Conservation (phyloP, 2,888 invertebrate species). For the Carabus problematicus region DNA sequence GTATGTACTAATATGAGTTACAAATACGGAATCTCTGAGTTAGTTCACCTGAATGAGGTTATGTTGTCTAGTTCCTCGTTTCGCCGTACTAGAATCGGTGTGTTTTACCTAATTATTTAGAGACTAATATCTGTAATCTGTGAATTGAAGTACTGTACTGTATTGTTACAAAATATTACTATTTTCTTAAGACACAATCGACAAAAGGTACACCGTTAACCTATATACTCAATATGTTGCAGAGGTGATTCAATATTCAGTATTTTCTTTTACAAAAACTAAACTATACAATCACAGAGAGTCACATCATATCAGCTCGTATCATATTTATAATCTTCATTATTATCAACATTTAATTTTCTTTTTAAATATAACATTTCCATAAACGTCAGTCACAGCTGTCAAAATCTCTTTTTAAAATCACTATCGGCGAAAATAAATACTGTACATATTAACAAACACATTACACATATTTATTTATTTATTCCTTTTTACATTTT, state of each 20-base stretch:
- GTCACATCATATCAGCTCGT: constrained; percentile 41
- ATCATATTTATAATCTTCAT: constrained; percentile 17
- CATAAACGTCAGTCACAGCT: constrained; percentile 25
- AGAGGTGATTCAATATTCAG: constrained; percentile 21
- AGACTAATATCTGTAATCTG: constrained; percentile 37
- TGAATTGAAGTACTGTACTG: constrained; percentile 34
- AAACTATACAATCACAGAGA: constrained; percentile 43
- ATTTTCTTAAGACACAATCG: constrained; percentile 53
- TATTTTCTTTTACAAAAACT: constrained; percentile 40
- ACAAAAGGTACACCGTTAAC: constrained; percentile 54
- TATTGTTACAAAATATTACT: constrained; percentile 38
- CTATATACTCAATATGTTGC: constrained; percentile 36
- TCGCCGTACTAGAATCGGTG: too few relatives aligned
- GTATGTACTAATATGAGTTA: too few relatives aligned
- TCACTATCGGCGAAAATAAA: constrained; percentile 36
- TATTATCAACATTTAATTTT: constrained; percentile 39
- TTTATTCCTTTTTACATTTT: neutral
- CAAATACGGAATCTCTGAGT: too few relatives aligned
- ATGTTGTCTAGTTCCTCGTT: too few relatives aligned
- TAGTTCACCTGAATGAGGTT: too few relatives aligned
- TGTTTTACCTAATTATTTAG: constrained; percentile 10
- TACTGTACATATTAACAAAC: constrained; percentile 41
- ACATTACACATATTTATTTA: constrained; percentile 39
- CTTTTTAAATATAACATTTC: constrained; percentile 34
- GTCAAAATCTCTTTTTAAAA: constrained; percentile 20